phyloP scores from a whole-genome alignment of 2,113 vertebrate genomes.

The Brienomyrus longianalis region DNA sequence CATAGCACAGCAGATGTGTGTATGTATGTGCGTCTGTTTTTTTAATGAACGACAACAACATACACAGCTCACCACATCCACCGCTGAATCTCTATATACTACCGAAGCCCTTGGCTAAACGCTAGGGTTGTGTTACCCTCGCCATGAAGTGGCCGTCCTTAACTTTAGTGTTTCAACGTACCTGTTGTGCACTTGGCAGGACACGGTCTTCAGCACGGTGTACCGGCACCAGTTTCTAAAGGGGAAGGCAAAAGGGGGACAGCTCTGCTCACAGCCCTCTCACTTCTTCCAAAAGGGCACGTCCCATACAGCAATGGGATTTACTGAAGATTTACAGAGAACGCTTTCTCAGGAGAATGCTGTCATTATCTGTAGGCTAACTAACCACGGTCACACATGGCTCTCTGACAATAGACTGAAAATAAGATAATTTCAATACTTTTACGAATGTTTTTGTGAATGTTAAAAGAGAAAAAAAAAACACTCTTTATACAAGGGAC shows the following conservation, averaged over 20 bases:
- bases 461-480: background rate
- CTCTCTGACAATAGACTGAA: background rate
- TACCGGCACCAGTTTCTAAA: slow-evolving; percentile 91
- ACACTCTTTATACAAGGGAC: background rate
- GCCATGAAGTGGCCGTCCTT: background rate
- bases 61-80: background rate
- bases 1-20: background rate
- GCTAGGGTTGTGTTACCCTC: no score
- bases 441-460: background rate
- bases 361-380: background rate
- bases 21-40: background rate
- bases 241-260: background rate
- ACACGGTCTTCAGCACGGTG: slow-evolving; percentile 76
- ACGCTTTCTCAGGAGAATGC: background rate
- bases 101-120: background rate
- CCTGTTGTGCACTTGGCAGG: slow-evolving; percentile 93
- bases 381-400: background rate
- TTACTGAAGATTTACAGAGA: background rate
- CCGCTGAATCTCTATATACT: background rate
- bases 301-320: background rate
- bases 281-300: background rate
- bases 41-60: background rate
- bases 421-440: background rate
- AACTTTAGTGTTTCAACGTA: slow-evolving; percentile 40
- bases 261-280: background rate